Evolutionary conservation across 2,113 vertebrate species (phyloP), one percentile per base, ranked within the genome.

Genomic region (Stegostoma tigrinum): DNA sequence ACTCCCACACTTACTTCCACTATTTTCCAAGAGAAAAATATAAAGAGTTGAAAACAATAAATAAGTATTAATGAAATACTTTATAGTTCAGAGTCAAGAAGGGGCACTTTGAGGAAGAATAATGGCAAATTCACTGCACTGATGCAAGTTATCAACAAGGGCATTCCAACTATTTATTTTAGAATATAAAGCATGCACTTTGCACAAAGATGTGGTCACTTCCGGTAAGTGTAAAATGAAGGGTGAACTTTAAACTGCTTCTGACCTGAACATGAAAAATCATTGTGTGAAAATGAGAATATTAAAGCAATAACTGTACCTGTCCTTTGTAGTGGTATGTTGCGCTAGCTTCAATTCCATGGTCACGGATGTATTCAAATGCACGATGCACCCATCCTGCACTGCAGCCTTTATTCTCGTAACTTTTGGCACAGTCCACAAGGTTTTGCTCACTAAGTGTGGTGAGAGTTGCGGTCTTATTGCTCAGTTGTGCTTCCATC

Each of bases 401-500:
- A 42, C 0, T 0, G n/a, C 91, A 94, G 24, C 91, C 90, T 23
- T 61, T 0, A 15, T 17, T 1, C 0, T 21, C 2, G 34, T 66
- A 66, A 7, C 17, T 64, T 4, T 2, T 3, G 7, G 90, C 34
- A 42, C 91, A 94, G 64, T 94, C 91, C 21, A 94, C 17, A 23
- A 94, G 34, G 64, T 66, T 68, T 42, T 94, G 91, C 91, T 94
- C 91, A 34, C 91, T 94, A n/a, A 94, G 91, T 68, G 3, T 0
- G n/a, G 2, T 3, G 64, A 94, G 61, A 2, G 5, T 23, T 2
- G 12, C 27, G 21, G 61, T 67, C 6, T 24, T 94, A 15, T 68
- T 94, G 61, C 8, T 38, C 2, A 23, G 14, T 68, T 67, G 55
- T 94, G 2, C 64, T 66, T 94, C 91, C 66, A 68, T 2, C 24